Base-by-base conservation (phyloP, 1,140 invertebrate species). In the Thrips palmi region DNA sequence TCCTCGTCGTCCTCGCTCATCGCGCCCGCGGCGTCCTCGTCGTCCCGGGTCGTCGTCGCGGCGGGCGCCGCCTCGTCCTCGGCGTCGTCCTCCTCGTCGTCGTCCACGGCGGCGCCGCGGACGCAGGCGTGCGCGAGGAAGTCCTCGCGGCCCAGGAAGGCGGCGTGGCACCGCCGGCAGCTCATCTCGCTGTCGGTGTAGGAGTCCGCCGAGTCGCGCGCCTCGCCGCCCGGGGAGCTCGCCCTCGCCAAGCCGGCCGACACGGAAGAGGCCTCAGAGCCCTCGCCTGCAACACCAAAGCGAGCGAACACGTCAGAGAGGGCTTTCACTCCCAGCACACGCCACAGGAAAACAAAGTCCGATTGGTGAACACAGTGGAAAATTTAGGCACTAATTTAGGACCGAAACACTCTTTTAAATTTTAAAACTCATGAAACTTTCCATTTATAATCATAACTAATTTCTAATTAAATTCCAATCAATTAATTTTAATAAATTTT, bases 11-110 rank as follows among this genome's bases (percentile, higher is more conserved):
- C 65, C 50, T 67, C 65, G 48, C 65, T 64, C 46, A 69, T 67
- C 43, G 67, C 65, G 37, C 65, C 67, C 2, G 66, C 68, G 11
- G 69, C 62, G 35, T 70, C 67, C 63, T 71, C 69, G 46, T 70
- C 68, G 47, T 71, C 65, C n/a, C 17, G 64, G 65, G 46, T 68
- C 65, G 30, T 41, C 40, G 25, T n/a, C 25, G 43, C 15, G 6
- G 32, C 17, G 5, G 33, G 18, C 4, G 31, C 37, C 5, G 27
- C 32, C 1, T 28, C 19, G 25, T 24, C 34, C 10, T 43, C 41
- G 17, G 47, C 37, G 34, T 41, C 37, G 3, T 35, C 45, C 20
- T 14, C 27, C 5, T 23, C 45, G 24, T 42, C 45, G 6, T 35
- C 38, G n/a, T 24, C 42, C 5, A 14, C 15, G 8, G 21, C 23